Evolutionary conservation across 2,797 vertebrate genomes (phyloP), one percentile per base, ranked within the genome.

Genomic region (Discoglossus pictus): DNA sequence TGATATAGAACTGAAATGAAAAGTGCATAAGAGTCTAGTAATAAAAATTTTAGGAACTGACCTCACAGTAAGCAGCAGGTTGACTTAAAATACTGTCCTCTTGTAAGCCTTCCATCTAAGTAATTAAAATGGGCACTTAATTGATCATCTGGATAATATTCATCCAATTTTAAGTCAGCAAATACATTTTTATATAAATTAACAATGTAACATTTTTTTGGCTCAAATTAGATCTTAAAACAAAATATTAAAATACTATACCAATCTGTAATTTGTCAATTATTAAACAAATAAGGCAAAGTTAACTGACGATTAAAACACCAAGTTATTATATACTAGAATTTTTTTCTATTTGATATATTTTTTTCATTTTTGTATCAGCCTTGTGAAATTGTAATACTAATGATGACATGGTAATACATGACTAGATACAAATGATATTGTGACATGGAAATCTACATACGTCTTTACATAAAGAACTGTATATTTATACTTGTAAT

Each of bases 41-140:
- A 93, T 93, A 94, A 95, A 94, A 98, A 97, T 94, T 91, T 94
- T 94, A 97, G 93, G 92, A 97, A 97, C 96, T 97, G 94, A 98
- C 96, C 96, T 98, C 94, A 93, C 95, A 96, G 94, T 93, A 96
- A 96, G 96, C 93, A 93, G 96, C 96, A 92, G 94, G 95, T 94
- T 94, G 94, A 95, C 93, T 96, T 97, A 98, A 95, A 96, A 94
- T 96, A 99, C 93, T 94, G 94, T 94, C 95, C 94, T 97, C 95
- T 97, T 94, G 94, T 95, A 97, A 93, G 94, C 95, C 93, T 95
- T 99, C 96, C 94, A 98, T 98, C 96, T 97, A 97, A 95, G 94
- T 94, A 97, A 98, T 99, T 96, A 97, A 94, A 98, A 98, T 90
- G 92, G 89, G 93, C 92, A 93, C 95, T 98, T 94, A 97, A 98